phyloP scores from a whole-genome alignment of 2,797 vertebrate genomes.

The Melanotaenia trifasciata region DNA sequence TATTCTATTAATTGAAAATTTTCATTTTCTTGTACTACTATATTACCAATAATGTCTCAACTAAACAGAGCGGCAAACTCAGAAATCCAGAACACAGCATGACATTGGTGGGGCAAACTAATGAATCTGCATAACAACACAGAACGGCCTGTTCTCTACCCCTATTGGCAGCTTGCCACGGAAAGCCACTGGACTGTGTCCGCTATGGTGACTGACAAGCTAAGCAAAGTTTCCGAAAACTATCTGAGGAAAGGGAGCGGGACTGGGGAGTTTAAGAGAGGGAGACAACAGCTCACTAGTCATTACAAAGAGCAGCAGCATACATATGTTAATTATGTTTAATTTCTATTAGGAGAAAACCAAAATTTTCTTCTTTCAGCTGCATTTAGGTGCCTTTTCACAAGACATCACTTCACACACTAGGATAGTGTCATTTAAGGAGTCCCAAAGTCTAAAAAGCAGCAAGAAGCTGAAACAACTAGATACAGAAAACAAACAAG shows the following conservation, averaged over 20 bases:
- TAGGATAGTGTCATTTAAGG: not conserved
- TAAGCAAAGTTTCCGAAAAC: constrained; percentile 61
- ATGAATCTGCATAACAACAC: constrained; percentile 43
- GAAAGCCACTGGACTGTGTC: constrained; percentile 53
- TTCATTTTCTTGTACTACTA: not conserved
- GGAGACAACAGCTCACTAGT: constrained; percentile 10
- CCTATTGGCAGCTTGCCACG: constrained; percentile 54
- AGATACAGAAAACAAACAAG: not conserved
- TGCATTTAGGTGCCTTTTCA: not conserved
- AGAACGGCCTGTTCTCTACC: constrained; percentile 50
- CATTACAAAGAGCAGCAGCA: constrained; percentile 1
- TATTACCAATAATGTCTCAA: constrained; percentile 1
- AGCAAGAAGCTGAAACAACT: not conserved
- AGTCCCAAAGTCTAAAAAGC: not conserved
- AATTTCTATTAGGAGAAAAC: not conserved
- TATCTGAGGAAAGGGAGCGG: constrained; percentile 18
- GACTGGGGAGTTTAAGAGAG: not conserved
- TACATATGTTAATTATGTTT: not conserved
- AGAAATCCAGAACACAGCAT: constrained; percentile 1
- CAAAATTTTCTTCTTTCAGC: not conserved
- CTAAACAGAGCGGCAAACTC: not conserved
- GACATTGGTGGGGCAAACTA: constrained; percentile 9
- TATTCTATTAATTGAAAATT: not conserved
- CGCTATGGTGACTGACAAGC: constrained; percentile 36
- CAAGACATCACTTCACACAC: not conserved